Base-by-base conservation (phyloP, 1,140 invertebrate genomes). In the Mya arenaria region DNA sequence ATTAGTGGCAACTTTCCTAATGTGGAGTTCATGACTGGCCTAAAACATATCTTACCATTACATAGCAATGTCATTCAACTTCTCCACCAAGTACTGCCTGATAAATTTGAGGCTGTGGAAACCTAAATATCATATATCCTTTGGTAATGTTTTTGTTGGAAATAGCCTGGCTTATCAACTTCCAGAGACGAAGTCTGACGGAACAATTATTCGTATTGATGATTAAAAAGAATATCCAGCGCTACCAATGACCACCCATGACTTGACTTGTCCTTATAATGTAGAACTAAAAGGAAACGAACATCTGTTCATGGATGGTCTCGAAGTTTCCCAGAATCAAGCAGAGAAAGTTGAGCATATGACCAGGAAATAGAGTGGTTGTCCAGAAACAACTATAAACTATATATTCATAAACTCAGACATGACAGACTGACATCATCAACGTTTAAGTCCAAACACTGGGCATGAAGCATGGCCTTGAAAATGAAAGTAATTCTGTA, bases 401-500 rank as follows among this genome's bases (percentile, higher is more conserved):
- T n/a, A n/a, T n/a, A n/a, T n/a, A n/a, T n/a, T n/a, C 32, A 68
- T 23, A 68, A 23, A 37, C 34, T 68, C 4, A 37, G 65, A 41
- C 5, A 44, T 8, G 56, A 60, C 8, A 10, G 56, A 15, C 17
- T 60, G 23, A 30, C 28, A 60, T 8, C 25, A 25, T 8, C 10
- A 60, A 25, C 8, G 23, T n/a, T n/a, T n/a, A 17, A 30, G 23
- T 60, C 8, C 56, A 60, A 25, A 60, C 56, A 13, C 10, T 13
- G 8, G 56, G 10, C 56, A 68, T 68, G 65, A 68, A 68, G 30
- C 39, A 68, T 68, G 65, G 65, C 15, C 28, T 68, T 4, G 65
- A 68, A 68, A 17, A 68, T 68, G 68, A 48, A 55, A 4, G n/a
- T 13, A 36, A 48, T 44, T 37, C 68, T 28, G 68, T 36, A 1